Evolutionary conservation across 2,113 vertebrate species (phyloP), one percentile per base, ranked within the genome.

Genomic region (Thalassoma bifasciatum): DNA sequence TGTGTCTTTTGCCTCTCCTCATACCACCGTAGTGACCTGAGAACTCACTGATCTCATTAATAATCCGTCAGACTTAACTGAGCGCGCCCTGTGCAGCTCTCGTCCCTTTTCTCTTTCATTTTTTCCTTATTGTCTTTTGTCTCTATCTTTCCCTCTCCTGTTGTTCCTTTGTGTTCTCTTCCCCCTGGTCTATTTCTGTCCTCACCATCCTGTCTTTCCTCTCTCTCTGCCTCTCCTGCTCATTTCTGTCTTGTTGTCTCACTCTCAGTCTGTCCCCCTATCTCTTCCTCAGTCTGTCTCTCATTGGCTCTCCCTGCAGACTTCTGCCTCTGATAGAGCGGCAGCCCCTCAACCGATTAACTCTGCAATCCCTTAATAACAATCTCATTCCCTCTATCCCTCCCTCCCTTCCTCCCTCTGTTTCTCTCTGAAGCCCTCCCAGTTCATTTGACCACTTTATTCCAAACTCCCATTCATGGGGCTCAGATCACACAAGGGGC

Each of bases 371-470:
- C 93, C 90, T 91, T 93, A 93, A 92, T 94, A 93, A 93, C 89
- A 92, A 93, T 94, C 92, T 92, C 91, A 86, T 89, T 91, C 88
- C 82, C 78, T 75, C 79, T 65, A 76, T 85, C 84, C 87, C 66
- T 83, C 81, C 82, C 69, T 81, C 82, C 74, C 79, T 87, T 73
- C 66, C 72, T 66, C 49, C 21, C 47, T 38, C 70, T 46, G 60
- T 85, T 84, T 86, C 86, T 88, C 86, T 82, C 82, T 77, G 85
- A 89, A 90, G 83, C 85, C 83, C 90, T 87, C 88, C 90, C 85
- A 83, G 83, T 92, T 91, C 90, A 93, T 93, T 90, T 93, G 92
- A 93, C 91, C 92, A 90, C 94, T 93, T 93, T 94, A 94, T 94
- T 94, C 83, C 90, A 88, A 85, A 81, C 83, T 88, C 79, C 88